phyloP scores from a whole-genome alignment of 2,113 vertebrate species.

The Strigops habroptila region DNA sequence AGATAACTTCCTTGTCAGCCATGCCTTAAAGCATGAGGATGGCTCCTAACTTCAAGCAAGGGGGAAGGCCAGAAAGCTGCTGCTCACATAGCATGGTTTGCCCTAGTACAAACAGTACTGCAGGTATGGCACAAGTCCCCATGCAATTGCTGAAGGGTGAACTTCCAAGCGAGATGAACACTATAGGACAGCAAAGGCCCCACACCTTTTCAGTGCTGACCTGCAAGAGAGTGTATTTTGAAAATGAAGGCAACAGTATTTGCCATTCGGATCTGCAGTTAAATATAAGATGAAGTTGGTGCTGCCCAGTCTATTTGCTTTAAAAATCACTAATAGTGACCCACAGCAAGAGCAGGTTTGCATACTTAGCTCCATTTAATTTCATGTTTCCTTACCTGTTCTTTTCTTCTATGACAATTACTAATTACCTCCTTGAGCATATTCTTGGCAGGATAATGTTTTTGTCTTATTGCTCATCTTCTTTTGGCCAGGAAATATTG shows the following conservation, averaged over 20 bases:
- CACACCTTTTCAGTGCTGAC: not conserved
- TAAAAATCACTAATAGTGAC: not conserved
- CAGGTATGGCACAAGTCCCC: not conserved
- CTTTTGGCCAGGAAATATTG: not conserved
- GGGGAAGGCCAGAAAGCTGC: not conserved
- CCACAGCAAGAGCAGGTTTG: not conserved
- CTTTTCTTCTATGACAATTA: not conserved
- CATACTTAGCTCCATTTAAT: not conserved
- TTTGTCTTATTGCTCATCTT: not conserved
- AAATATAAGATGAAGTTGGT: not conserved
- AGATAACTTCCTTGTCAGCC: not conserved
- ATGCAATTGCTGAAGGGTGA: rapidly evolving
- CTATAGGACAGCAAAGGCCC: not conserved
- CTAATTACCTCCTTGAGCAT: not conserved
- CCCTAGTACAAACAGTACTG: not conserved
- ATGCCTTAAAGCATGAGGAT: not conserved
- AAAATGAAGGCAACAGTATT: not conserved
- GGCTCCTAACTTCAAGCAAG: not conserved
- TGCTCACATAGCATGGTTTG: not conserved
- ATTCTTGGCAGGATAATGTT: not conserved
- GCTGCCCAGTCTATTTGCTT: not conserved
- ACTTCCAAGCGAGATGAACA: not conserved
- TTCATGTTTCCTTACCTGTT: not conserved
- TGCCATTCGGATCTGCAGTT: not conserved
- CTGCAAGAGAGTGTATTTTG: not conserved